phyloP scores from a whole-genome alignment of 2,113 vertebrate genomes.

The Microtus pennsylvanicus region DNA sequence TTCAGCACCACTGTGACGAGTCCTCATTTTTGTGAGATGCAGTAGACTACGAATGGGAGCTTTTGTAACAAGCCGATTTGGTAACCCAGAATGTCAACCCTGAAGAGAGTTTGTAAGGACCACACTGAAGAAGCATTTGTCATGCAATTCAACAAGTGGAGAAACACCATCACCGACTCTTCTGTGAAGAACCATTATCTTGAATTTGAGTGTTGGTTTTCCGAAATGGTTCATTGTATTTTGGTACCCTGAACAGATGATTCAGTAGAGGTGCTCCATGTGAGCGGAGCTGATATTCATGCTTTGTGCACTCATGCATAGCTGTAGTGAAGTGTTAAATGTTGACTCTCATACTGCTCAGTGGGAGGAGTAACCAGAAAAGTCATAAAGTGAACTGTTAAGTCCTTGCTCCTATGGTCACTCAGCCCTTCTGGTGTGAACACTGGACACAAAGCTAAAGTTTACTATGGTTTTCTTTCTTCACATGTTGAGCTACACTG shows the following conservation, averaged over 20 bases:
- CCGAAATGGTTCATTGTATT: neutral
- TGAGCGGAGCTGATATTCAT: neutral
- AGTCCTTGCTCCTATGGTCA: neutral
- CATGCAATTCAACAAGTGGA: conserved; percentile 1
- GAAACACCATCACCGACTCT: neutral
- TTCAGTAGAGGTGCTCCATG: neutral
- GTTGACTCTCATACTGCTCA: neutral
- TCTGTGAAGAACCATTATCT: neutral
- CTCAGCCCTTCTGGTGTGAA: neutral
- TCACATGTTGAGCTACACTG: neutral
- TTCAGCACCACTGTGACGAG: conserved; percentile 28
- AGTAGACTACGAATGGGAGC: neutral
- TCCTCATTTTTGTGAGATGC: conserved; percentile 2
- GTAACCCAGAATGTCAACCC: neutral
- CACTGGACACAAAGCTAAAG: neutral
- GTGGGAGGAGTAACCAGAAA: conserved; percentile 22
- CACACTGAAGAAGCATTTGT: conserved; percentile 12
- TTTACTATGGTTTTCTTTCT: neutral
- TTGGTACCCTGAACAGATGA: neutral
- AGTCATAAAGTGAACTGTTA: neutral
- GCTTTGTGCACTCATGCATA: neutral
- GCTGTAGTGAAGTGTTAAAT: neutral
- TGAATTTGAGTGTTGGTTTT: conserved; percentile 14
- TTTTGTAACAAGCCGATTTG: neutral
- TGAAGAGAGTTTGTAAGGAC: conserved; percentile 5